These are phyloP conservation scores for Tetraodon nigroviridis DNA, from an alignment of 2,113 vertebrate genomes.

Conservation along the genomic window DNA sequence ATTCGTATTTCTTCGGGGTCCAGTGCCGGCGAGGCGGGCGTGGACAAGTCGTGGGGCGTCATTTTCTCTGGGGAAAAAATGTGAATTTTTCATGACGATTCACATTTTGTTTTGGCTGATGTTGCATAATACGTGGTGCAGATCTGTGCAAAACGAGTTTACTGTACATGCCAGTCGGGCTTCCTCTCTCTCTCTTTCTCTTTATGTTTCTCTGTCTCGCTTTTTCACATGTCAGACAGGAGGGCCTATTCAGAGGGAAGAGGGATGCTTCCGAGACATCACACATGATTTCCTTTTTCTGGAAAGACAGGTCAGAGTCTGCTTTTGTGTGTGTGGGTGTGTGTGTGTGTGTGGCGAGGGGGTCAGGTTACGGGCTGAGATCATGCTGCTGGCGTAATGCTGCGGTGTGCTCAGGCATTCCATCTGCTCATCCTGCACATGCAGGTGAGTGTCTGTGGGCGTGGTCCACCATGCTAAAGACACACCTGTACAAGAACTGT, in stretches of 20 bases:
- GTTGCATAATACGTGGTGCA: constrained; percentile 4
- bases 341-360: background rate
- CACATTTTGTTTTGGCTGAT: constrained; percentile 11
- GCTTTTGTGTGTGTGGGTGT: background rate
- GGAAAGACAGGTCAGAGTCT: constrained; percentile 7
- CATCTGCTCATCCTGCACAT: constrained; percentile 53
- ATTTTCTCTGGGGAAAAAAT: constrained; percentile 82
- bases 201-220: constrained; percentile 48
- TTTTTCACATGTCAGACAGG: constrained; percentile 53
- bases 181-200: constrained; percentile 46
- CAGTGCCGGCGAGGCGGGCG: constrained; percentile 44
- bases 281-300: constrained; percentile 57
- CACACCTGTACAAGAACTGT: constrained; percentile 13
- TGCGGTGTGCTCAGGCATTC: constrained; percentile 51
- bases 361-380: constrained; percentile 66
- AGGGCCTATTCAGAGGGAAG: constrained; percentile 55
- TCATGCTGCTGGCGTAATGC: constrained; percentile 68
- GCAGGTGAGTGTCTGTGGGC: background rate
- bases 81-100: too few relatives aligned
- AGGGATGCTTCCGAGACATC: constrained; percentile 57
- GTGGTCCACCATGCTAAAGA: constrained; percentile 5
- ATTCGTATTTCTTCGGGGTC: constrained; percentile 77
- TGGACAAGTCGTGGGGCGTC: constrained; percentile 69
- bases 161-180: constrained; percentile 63
- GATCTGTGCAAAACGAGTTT: constrained; percentile 48